Conservation (phyloP, 2,113 vertebrate genomes). For the Cyprinodon variegatus region DNA sequence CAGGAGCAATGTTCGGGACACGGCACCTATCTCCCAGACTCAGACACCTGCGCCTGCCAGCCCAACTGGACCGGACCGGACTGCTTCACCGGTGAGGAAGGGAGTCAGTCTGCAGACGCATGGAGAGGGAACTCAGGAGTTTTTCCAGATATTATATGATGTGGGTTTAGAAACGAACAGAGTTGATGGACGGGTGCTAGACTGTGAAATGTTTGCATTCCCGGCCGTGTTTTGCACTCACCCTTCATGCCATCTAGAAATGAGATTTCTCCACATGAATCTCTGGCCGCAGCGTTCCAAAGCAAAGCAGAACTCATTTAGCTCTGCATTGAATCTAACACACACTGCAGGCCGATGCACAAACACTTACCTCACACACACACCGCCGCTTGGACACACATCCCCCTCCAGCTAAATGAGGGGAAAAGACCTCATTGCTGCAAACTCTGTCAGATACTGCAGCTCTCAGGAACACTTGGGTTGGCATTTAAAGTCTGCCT, state of each 20-base stretch:
- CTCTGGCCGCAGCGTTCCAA: conserved; percentile 30
- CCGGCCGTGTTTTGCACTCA: conserved; percentile 23
- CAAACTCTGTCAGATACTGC: conserved; percentile 39
- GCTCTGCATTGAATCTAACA: conserved; percentile 21
- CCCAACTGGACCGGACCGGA: conserved; percentile 93
- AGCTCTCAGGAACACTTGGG: conserved; percentile 39
- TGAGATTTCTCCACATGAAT: conserved; percentile 66
- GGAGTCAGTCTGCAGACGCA: conserved; percentile 35
- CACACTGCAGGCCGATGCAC: conserved; percentile 2
- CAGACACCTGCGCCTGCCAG: conserved; percentile 89
- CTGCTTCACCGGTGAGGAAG: conserved; percentile 88
- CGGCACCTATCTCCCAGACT: conserved; percentile 88
- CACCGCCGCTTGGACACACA: neutral
- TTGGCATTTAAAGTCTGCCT: conserved; percentile 37
- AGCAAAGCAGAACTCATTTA: conserved; percentile 3
- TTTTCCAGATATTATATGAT: conserved; percentile 58
- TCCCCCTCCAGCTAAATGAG: conserved; percentile 43
- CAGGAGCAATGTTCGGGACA: conserved; percentile 96
- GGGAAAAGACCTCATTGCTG: conserved; percentile 23
- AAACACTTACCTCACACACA: conserved; percentile 15
- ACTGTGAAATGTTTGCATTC: conserved; percentile 27
- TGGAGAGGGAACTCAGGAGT: conserved; percentile 13
- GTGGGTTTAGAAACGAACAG: conserved; percentile 51
- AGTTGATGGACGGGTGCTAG: conserved; percentile 43
- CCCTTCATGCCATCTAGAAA: conserved; percentile 60